Percentiles rank a stretch among this genome's conserved stretches.
These are phyloP conservation scores for Thaumetopoea pityocampa DNA, from an alignment of 1,140 invertebrate genomes.

Conservation along the genomic window DNA sequence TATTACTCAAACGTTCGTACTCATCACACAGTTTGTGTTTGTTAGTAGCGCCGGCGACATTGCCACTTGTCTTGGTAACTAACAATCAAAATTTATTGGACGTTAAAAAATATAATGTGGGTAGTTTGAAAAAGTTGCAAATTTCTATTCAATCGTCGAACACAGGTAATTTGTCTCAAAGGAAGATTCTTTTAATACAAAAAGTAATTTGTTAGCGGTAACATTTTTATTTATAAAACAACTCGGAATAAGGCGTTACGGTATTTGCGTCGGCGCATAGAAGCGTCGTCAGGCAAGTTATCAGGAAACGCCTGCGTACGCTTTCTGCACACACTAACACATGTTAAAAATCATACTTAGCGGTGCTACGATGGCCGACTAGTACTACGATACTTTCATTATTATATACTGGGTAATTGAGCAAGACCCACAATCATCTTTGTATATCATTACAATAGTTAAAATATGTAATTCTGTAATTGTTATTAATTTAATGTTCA, in stretches of 20 bases:
- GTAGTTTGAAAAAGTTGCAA: no score
- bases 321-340: slow-evolving; percentile 62
- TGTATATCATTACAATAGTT: slow-evolving; percentile 1
- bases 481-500: no score
- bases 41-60: no score
- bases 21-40: no score
- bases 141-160: no score
- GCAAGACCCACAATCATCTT: slow-evolving; percentile 16
- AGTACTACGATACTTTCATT: slow-evolving; percentile 19
- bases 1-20: no score
- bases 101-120: no score
- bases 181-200: no score
- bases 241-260: slow-evolving; percentile 29
- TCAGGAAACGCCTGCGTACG: slow-evolving; percentile 48
- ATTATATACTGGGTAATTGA: slow-evolving; percentile 21
- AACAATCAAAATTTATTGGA: no score
- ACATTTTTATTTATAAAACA: slow-evolving; percentile 25
- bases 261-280: slow-evolving; percentile 31
- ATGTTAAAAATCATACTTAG: slow-evolving; percentile 46
- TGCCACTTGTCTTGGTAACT: no score
- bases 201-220: slow-evolving; percentile 15
- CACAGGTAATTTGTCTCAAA: no score
- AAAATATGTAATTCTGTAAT: neutral
- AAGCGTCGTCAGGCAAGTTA: slow-evolving; percentile 48
- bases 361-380: slow-evolving; percentile 22